Conservation (phyloP, 2,113 vertebrate species). For the Myocastor coypus region DNA sequence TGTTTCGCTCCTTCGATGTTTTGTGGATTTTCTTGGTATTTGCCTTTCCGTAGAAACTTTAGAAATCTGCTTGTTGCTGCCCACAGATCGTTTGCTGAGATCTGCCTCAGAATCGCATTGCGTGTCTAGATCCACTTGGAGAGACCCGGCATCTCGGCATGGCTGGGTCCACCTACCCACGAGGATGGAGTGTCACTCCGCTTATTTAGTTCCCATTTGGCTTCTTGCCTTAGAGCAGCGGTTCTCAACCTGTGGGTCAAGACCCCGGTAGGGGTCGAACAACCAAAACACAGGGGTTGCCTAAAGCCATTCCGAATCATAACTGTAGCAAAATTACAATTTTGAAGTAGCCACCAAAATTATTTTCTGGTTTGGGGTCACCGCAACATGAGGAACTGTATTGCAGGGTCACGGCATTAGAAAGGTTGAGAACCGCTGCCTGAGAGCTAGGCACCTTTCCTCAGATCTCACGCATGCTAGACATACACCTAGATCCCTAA, state of each 20-base stretch:
- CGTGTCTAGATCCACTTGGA: neutral
- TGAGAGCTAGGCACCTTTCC: neutral
- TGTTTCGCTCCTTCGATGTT: neutral
- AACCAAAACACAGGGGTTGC: no score
- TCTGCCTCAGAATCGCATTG: neutral
- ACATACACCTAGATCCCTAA: neutral
- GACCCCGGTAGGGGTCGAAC: no score
- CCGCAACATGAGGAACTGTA: no score
- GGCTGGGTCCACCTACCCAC: neutral
- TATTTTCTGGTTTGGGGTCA: no score
- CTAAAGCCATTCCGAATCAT: no score
- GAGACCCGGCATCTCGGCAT: neutral
- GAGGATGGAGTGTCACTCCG: neutral
- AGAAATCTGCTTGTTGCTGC: neutral
- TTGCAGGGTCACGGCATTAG: no score
- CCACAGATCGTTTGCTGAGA: neutral
- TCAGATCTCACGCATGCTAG: neutral
- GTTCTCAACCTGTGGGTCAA: no score
- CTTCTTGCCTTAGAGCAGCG: no score
- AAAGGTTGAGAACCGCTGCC: no score
- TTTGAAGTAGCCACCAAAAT: no score
- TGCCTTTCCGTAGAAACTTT: neutral
- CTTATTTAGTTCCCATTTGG: neutral
- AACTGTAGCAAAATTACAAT: no score
- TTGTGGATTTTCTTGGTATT: neutral